These are phyloP conservation scores for Salvelinus namaycush DNA, from an alignment of 2,113 vertebrate genomes.

Conservation along the genomic window DNA sequence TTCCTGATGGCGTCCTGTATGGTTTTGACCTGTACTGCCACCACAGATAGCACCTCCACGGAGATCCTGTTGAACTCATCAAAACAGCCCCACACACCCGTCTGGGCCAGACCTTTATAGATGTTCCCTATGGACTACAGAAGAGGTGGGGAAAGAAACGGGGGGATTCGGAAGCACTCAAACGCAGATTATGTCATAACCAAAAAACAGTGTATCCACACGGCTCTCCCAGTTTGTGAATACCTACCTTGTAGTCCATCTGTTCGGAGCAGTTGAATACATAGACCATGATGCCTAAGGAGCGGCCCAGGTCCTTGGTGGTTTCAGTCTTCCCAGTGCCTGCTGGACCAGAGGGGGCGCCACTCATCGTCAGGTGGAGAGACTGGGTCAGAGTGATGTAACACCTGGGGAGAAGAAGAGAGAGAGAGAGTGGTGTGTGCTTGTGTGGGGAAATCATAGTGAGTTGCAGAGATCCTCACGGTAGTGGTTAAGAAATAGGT, in stretches of 20 bases:
- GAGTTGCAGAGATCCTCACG: no score
- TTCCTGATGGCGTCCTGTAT: slow-evolving; percentile 75
- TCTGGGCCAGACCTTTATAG: slow-evolving; percentile 80
- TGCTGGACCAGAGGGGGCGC: slow-evolving; percentile 70
- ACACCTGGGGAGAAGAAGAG: slow-evolving; percentile 62
- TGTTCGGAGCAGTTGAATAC: slow-evolving; percentile 83
- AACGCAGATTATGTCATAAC: no score
- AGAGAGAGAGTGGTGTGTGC: neutral
- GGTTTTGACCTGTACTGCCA: slow-evolving; percentile 76
- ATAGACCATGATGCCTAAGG: slow-evolving; percentile 78
- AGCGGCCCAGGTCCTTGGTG: slow-evolving; percentile 75
- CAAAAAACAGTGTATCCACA: neutral
- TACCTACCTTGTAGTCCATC: slow-evolving; percentile 78
- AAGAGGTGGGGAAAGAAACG: neutral
- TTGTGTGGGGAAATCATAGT: neutral
- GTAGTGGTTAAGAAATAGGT: no score
- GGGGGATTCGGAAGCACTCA: neutral
- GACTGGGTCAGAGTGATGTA: slow-evolving; percentile 76
- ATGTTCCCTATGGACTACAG: slow-evolving; percentile 74
- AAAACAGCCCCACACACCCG: slow-evolving; percentile 72
- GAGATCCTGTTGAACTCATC: slow-evolving; percentile 79
- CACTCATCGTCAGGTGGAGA: slow-evolving; percentile 70
- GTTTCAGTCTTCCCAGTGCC: slow-evolving; percentile 78
- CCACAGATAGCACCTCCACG: slow-evolving; percentile 75
- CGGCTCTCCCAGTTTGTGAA: neutral